Conservation (phyloP, 2,113 vertebrate genomes). For the Dendrocopos noguchii region DNA sequence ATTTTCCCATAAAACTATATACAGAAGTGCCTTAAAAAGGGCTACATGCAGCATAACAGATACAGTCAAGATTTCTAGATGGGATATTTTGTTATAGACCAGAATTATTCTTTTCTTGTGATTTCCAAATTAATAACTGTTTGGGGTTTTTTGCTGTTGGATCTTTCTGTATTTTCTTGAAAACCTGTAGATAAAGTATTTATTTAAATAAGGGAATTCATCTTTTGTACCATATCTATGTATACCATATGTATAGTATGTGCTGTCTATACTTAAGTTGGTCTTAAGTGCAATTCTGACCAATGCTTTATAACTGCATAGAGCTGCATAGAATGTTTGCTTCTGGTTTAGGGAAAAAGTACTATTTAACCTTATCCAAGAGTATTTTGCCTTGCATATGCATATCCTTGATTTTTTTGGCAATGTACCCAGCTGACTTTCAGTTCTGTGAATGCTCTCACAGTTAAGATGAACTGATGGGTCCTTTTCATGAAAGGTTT, state of each 20-base stretch:
- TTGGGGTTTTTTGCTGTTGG: rapidly evolving
- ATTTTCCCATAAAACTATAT: neutral
- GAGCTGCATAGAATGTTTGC: neutral
- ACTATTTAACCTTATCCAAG: neutral
- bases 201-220: neutral
- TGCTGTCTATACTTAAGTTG: neutral
- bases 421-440: neutral
- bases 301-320: neutral
- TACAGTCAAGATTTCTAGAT: neutral
- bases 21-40: neutral
- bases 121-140: neutral
- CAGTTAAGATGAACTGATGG: neutral
- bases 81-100: neutral
- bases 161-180: neutral
- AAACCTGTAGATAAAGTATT: neutral
- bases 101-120: neutral
- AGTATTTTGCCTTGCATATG: neutral
- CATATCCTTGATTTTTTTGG: neutral
- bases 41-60: neutral
- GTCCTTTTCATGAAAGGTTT: neutral
- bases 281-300: neutral
- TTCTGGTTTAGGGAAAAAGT: neutral
- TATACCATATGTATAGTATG: neutral
- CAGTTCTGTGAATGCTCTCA: neutral
- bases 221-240: neutral